These are phyloP conservation scores for Microcebus murinus DNA, from an alignment of 2,113 vertebrate species.

Conservation along the genomic window DNA sequence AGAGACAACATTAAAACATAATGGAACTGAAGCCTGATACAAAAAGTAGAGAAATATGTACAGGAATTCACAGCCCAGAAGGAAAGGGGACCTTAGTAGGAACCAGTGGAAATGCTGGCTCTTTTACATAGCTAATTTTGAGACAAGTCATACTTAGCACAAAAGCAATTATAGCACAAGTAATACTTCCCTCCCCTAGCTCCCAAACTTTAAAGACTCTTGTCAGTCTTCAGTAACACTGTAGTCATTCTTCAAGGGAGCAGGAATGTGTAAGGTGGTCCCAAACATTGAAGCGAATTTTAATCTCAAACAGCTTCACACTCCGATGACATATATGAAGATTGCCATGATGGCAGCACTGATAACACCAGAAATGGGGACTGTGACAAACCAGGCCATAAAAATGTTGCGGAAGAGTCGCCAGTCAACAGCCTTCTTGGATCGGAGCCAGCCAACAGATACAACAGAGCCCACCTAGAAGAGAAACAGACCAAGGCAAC, in stretches of 20 bases:
- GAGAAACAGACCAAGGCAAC: neutral
- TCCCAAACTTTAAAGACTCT: constrained; percentile 47
- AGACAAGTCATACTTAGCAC: constrained; percentile 75
- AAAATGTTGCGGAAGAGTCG: constrained; percentile 97
- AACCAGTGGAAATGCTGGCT: constrained; percentile 59
- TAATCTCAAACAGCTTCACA: constrained; percentile 20
- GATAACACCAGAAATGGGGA: constrained; percentile 95
- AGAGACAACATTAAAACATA: constrained; percentile 79
- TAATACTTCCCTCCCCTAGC: constrained; percentile 66
- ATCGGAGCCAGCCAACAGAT: constrained; percentile 96
- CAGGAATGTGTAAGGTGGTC: constrained; percentile 51
- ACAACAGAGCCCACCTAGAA: constrained; percentile 96
- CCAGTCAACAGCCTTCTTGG: constrained; percentile 97
- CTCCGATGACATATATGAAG: constrained; percentile 85
- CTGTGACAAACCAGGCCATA: constrained; percentile 98
- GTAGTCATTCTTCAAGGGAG: constrained; percentile 34
- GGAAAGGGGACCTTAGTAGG: constrained; percentile 29
- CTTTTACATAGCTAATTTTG: constrained; percentile 76
- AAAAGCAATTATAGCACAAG: constrained; percentile 78
- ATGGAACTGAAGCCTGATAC: constrained; percentile 74
- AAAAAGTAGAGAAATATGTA: constrained; percentile 80
- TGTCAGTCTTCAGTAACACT: constrained; percentile 56
- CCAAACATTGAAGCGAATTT: neutral
- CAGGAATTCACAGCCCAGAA: constrained; percentile 78
- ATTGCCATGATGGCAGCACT: constrained; percentile 96